A percentile compares a stretch with the other conserved stretches of the same genome.
Conservation (phyloP, 2,113 vertebrate genomes). For the Xenopus tropicalis region DNA sequence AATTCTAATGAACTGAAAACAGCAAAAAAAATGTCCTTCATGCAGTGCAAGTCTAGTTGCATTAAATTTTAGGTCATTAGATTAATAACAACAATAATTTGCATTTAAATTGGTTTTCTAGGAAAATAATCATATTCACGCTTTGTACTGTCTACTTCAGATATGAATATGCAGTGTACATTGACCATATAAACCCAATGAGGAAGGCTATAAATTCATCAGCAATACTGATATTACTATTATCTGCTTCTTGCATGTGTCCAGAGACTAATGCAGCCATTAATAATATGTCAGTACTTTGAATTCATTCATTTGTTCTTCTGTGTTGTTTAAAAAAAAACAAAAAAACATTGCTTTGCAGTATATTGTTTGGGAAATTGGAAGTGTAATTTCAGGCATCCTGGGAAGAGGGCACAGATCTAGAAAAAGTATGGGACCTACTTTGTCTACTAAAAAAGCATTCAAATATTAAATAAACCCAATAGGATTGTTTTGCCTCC, state of each 20-base stretch:
- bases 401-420: too few relatives aligned
- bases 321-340: too few relatives aligned
- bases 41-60: conserved; percentile 22
- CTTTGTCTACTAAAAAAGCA: too few relatives aligned
- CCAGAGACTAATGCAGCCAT: conserved; percentile 12
- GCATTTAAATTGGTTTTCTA: conserved; percentile 44
- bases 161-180: conserved; percentile 29
- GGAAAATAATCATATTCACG: conserved; percentile 25
- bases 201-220: conserved; percentile 20
- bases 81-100: conserved; percentile 46
- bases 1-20: conserved; percentile 28
- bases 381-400: too few relatives aligned
- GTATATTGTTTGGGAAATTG: too few relatives aligned
- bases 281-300: conserved; percentile 1
- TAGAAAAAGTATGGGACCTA: too few relatives aligned
- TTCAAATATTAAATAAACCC: too few relatives aligned
- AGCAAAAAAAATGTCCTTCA: conserved; percentile 30
- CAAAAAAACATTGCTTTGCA: too few relatives aligned
- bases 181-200: conserved; percentile 21
- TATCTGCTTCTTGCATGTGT: conserved; percentile 13
- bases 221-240: not conserved
- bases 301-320: too few relatives aligned
- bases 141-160: conserved; percentile 24
- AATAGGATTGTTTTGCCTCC: too few relatives aligned
- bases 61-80: conserved; percentile 36